Percentiles rank a stretch among this genome's conserved stretches.
phyloP scores from a whole-genome alignment of 2,888 invertebrate genomes.

The Dione vanillae region DNA sequence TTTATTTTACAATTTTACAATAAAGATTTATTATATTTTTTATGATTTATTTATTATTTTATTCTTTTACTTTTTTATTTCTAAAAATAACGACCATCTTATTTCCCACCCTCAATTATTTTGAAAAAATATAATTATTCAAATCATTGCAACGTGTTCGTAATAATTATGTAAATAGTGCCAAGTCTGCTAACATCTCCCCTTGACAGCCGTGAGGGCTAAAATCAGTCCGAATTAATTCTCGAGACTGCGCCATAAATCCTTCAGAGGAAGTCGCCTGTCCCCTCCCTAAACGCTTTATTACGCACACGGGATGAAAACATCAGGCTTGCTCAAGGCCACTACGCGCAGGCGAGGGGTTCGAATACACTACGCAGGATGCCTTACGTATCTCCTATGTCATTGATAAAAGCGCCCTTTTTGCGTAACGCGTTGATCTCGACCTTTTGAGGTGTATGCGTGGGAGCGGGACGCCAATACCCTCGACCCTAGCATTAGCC shows the following conservation, averaged over 20 bases:
- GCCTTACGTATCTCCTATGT: constrained; percentile 67
- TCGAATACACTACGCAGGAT: constrained; percentile 48
- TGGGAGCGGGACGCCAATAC: constrained; percentile 66
- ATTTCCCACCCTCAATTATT: neutral
- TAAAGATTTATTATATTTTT: constrained; percentile 5
- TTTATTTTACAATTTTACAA: constrained; percentile 11
- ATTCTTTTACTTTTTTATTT: neutral
- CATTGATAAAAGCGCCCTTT: constrained; percentile 81
- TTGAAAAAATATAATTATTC: constrained; percentile 31
- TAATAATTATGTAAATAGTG: constrained; percentile 56
- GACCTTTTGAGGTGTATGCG: constrained; percentile 67
- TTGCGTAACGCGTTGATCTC: constrained; percentile 69
- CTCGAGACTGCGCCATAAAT: constrained; percentile 78
- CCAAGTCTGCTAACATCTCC: constrained; percentile 53
- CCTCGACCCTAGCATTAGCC: constrained; percentile 63
- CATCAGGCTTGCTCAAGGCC: constrained; percentile 81
- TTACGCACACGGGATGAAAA: constrained; percentile 82
- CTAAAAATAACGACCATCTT: neutral
- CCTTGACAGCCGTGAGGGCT: constrained; percentile 57
- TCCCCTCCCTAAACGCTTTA: constrained; percentile 80
- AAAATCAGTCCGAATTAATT: constrained; percentile 78
- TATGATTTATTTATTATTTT: neutral
- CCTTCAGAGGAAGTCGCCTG: constrained; percentile 78
- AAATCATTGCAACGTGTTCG: constrained; percentile 35
- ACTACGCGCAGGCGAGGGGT: constrained; percentile 64